Conservation (phyloP, 2,113 vertebrate genomes). For the Calidris pygmaea region DNA sequence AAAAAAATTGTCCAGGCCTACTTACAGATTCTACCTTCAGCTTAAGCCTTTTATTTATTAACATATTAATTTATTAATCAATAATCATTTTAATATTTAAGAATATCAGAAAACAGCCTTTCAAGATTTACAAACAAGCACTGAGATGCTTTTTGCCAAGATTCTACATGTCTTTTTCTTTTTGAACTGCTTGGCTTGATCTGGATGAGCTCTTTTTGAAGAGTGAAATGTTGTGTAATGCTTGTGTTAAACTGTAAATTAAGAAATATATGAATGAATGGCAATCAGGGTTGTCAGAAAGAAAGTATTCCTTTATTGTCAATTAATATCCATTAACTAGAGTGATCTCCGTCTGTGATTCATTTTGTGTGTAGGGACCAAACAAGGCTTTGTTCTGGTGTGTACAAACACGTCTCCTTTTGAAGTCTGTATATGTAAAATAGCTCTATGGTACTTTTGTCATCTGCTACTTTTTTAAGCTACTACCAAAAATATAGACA, state of each 20-base stretch:
- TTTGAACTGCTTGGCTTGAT: background rate
- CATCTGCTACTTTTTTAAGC: background rate
- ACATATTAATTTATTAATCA: background rate
- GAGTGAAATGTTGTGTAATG: background rate
- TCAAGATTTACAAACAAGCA: background rate
- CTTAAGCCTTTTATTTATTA: background rate
- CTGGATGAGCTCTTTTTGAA: background rate
- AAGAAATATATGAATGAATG: background rate
- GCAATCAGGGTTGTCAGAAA: background rate
- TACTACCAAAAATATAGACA: background rate
- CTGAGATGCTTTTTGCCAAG: background rate
- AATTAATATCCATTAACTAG: background rate
- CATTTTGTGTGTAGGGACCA: background rate
- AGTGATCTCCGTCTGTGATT: background rate
- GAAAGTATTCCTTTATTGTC: background rate
- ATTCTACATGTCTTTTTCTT: background rate
- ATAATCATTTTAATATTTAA: background rate
- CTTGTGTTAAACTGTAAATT: background rate
- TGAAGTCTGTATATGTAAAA: background rate
- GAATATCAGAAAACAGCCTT: background rate
- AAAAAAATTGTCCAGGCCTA: background rate
- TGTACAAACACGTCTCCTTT: background rate
- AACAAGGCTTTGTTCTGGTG: background rate
- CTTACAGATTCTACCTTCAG: background rate
- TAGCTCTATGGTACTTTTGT: background rate